These are phyloP conservation scores for Chaetodon trifascialis DNA, from an alignment of 2,113 vertebrate genomes.

Conservation along the genomic window DNA sequence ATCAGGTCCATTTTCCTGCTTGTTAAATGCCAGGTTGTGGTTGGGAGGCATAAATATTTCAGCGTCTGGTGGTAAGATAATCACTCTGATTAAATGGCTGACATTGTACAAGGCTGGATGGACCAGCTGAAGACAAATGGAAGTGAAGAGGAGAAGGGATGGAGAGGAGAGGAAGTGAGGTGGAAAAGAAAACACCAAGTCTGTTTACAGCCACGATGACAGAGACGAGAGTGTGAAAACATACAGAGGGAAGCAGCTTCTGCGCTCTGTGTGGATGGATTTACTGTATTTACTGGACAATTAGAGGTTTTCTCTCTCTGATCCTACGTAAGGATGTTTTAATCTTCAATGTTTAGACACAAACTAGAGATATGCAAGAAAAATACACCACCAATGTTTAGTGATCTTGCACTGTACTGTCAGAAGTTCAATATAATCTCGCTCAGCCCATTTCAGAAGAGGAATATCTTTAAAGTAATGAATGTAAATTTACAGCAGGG, in stretches of 20 bases:
- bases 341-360: not conserved
- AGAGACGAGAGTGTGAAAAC: not conserved
- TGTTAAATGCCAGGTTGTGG: constrained; percentile 63
- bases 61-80: constrained; percentile 67
- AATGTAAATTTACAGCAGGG: not conserved
- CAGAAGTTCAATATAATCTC: not conserved
- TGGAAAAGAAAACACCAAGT: not conserved
- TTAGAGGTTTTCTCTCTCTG: not conserved
- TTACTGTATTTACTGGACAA: not conserved
- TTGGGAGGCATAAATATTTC: constrained; percentile 72
- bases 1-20: constrained; percentile 35
- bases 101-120: constrained; percentile 33
- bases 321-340: not conserved
- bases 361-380: not conserved
- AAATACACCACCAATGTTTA: not conserved
- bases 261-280: not conserved
- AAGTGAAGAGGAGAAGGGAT: constrained; percentile 8
- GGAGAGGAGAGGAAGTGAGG: not conserved
- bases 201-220: not conserved
- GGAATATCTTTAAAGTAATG: constrained; percentile 1
- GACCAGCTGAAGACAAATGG: not conserved
- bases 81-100: constrained; percentile 51
- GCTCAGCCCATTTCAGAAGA: not conserved
- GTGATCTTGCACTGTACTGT: not conserved
- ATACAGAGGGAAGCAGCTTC: not conserved